Base-by-base conservation (phyloP, 2,113 vertebrate genomes). In the Dipodomys ordii region DNA sequence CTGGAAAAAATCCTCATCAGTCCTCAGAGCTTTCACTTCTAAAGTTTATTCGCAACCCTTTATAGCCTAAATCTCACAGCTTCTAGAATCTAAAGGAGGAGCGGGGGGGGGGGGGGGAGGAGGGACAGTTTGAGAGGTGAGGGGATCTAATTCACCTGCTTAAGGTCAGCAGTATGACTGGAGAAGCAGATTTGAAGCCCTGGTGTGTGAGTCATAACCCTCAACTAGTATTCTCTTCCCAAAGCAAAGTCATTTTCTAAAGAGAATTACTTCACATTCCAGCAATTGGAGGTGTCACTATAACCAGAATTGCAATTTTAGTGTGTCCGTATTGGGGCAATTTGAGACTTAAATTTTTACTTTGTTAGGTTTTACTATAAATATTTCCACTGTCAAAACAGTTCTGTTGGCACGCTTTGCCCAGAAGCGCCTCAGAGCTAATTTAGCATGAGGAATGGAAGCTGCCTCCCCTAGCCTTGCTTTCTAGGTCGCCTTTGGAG, bases 331-430 rank as follows among this genome's bases (percentile, higher is more conserved):
- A 49, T 78, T 87, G 16, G 90, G 74, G 35, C 39, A 71, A 95
- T 67, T 88, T 69, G 71, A 85, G 93, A 90, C 92, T 90, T 93
- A 73, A 67, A 88, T 92, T 95, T 57, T 93, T 88, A 94, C 90
- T 96, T 94, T 9, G 2, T 94, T 94, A 83, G 79, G 53, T 90
- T 85, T 94, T 73, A 81, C 95, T 67, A 71, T 79, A 90, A 96
- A 93, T 95, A 87, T 86, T 94, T 84, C 90, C 15, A 3, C 87
- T 93, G 93, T 39, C 9, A 92, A 94, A 22, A 91, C 90, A 92
- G 60, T 96, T 97, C 76, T 35, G 49, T 74, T 89, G 94, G 92
- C 94, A 97, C 87, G 87, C 97, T 97, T 96, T 96, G 30, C 92
- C 96, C 92, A 92, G 96, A 92, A 97, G 67, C 87, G 82, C 83